Evolutionary conservation across 2,113 vertebrate genomes (phyloP).

Genomic region (Ia io): DNA sequence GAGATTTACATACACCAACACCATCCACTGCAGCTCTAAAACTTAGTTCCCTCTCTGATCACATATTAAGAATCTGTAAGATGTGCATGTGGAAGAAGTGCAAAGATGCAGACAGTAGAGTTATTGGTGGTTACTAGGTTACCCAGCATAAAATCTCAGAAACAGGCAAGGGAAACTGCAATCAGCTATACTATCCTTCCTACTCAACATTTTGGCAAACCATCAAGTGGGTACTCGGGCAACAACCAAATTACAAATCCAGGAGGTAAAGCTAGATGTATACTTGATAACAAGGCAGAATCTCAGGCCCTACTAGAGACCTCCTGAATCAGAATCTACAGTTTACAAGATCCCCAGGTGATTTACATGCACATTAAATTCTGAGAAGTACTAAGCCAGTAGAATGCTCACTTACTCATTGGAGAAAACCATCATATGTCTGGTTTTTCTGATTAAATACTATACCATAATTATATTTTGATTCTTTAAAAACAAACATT

Average conservation of each 20-base stretch:
- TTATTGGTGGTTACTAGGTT: not conserved
- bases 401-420: not conserved
- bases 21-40: not conserved
- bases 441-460: not conserved
- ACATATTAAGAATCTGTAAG: not conserved
- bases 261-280: not conserved
- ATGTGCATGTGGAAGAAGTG: not conserved
- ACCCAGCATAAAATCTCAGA: not conserved
- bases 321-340: not conserved
- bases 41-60: not conserved
- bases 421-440: not conserved
- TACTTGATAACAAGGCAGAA: not conserved
- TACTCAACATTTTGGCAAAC: not conserved
- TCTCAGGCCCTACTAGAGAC: not conserved
- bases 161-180: not conserved
- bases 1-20: not conserved
- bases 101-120: not conserved
- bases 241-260: not conserved
- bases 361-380: not conserved
- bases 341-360: not conserved
- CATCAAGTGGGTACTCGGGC: not conserved
- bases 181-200: not conserved
- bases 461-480: not conserved
- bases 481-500: constrained; percentile 32
- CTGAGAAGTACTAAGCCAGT: not conserved